Percentiles rank a stretch among this genome's conserved stretches.
These are phyloP conservation scores for Sarcoramphus papa DNA, from an alignment of 2,797 vertebrate genomes.

Conservation along the genomic window DNA sequence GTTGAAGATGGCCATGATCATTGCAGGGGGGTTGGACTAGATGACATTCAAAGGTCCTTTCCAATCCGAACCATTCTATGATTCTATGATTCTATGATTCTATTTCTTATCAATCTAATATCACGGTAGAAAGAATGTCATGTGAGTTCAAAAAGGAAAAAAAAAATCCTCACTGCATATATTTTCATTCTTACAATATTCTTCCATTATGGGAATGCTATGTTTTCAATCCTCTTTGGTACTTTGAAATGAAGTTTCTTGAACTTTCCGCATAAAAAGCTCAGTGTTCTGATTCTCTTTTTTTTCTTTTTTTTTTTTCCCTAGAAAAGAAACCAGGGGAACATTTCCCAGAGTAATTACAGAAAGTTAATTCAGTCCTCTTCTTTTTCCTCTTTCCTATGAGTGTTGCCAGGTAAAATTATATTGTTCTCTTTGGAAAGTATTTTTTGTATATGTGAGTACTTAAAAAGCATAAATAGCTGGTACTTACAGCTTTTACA, in stretches of 20 bases:
- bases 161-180: background rate
- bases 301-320: accelerated
- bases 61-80: background rate
- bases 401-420: background rate
- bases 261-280: background rate
- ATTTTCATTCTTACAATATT: background rate
- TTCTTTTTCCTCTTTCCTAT: background rate
- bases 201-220: background rate
- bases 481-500: background rate
- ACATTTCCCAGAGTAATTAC: background rate
- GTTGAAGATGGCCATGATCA: background rate
- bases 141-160: background rate
- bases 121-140: background rate
- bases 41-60: background rate
- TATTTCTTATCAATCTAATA: background rate
- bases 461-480: background rate
- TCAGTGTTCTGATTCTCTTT: background rate
- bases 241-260: background rate
- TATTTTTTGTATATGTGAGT: background rate
- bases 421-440: background rate
- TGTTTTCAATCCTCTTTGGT: background rate
- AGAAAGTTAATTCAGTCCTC: background rate
- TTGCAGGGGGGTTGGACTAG: background rate
- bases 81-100: background rate
- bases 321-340: background rate